A percentile compares a stretch with the other conserved stretches of the same genome.
phyloP scores from a whole-genome alignment of 1,140 invertebrate species.

The Leptonema lineaticorne region DNA sequence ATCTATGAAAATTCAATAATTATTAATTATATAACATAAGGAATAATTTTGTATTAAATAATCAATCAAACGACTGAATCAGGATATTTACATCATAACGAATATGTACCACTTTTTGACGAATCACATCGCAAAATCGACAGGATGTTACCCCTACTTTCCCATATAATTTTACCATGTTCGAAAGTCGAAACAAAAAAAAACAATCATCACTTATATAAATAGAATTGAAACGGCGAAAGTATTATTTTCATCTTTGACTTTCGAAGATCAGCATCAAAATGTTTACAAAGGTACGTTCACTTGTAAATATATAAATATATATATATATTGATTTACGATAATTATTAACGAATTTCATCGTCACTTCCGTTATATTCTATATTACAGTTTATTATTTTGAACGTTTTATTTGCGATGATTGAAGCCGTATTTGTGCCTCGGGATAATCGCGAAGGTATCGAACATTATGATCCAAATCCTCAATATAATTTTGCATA shows the following conservation, averaged over 20 bases:
- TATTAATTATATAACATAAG: too few species aligned
- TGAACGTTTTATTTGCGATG: conserved; percentile 50
- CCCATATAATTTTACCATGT: neutral
- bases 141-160: conserved; percentile 24
- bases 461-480: conserved; percentile 57
- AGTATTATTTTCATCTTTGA: neutral
- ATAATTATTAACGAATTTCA: too few species aligned
- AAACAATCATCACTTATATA: neutral
- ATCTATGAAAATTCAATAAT: too few species aligned
- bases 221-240: neutral
- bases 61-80: too few species aligned
- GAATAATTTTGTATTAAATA: too few species aligned
- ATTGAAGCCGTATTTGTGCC: conserved; percentile 42
- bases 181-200: neutral
- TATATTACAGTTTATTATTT: conserved; percentile 50
- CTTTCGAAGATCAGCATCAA: neutral
- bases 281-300: conserved; percentile 7
- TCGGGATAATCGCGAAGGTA: conserved; percentile 43
- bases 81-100: too few species aligned
- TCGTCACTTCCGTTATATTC: neutral
- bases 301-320: neutral
- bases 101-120: too few species aligned
- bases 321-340: neutral
- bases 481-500: conserved; percentile 60
- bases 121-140: too few species aligned